phyloP scores from a whole-genome alignment of 2,113 vertebrate genomes.

The Glareola pratincola region DNA sequence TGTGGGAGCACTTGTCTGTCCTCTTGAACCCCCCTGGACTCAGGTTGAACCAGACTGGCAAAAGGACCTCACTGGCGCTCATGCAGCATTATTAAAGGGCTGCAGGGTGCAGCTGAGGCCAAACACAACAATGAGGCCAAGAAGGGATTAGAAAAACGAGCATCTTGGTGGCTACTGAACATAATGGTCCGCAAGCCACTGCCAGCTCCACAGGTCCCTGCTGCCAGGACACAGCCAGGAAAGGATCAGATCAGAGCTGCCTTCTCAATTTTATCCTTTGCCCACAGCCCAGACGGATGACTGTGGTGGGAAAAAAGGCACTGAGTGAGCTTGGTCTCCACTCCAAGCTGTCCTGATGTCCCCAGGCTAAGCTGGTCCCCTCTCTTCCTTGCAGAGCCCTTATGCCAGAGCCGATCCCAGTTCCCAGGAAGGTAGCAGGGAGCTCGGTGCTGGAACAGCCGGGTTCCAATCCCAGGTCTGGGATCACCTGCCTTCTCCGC shows the following conservation, averaged over 20 bases:
- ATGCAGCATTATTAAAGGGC: neutral
- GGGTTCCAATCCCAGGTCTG: neutral
- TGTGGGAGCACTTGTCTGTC: no score
- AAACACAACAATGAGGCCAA: neutral
- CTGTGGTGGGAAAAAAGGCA: fast-evolving
- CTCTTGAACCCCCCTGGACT: neutral
- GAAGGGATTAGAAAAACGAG: neutral
- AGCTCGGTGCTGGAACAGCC: neutral
- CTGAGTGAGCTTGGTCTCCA: neutral
- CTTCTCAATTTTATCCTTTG: neutral
- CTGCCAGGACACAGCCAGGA: neutral
- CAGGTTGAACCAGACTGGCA: neutral
- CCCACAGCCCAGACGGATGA: neutral
- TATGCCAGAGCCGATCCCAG: neutral
- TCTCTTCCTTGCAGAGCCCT: neutral
- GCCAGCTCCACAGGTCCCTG: neutral
- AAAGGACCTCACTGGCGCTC: neutral
- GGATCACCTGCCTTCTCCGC: neutral
- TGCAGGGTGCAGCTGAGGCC: neutral
- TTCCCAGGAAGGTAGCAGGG: neutral
- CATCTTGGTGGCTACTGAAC: neutral
- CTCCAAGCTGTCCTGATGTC: neutral
- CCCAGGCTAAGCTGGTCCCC: neutral
- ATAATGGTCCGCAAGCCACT: neutral
- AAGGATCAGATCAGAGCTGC: neutral